Conservation (phyloP, 2,797 vertebrate genomes). For the Valencia hispanica region DNA sequence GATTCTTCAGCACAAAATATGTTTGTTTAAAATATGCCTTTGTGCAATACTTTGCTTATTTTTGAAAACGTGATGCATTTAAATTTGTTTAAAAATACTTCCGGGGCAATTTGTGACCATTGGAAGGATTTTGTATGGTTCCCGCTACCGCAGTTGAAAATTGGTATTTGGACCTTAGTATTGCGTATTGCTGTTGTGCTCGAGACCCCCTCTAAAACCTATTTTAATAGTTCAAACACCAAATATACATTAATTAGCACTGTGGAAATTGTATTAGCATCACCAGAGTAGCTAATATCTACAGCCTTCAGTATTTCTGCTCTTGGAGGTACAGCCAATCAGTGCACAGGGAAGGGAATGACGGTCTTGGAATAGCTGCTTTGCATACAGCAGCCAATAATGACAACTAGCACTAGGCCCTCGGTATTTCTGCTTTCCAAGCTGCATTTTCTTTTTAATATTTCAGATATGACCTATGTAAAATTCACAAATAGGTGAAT, state of each 20-base stretch:
- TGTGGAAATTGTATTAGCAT: neutral
- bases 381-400: neutral
- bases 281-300: neutral
- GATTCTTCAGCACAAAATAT: neutral
- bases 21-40: neutral
- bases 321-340: no score
- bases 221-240: no score
- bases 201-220: no score
- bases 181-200: neutral
- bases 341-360: no score
- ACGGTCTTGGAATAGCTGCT: neutral
- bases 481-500: neutral
- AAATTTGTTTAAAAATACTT: neutral
- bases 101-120: neutral
- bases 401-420: neutral
- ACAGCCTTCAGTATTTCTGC: no score
- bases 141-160: neutral
- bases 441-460: neutral
- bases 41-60: neutral
- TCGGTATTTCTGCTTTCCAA: neutral
- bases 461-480: neutral
- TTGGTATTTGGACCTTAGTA: neutral
- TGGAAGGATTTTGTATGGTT: neutral
- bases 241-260: no score
- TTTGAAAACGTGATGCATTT: neutral